phyloP scores from a whole-genome alignment of 2,797 vertebrate species.

The Scyliorhinus canicula region DNA sequence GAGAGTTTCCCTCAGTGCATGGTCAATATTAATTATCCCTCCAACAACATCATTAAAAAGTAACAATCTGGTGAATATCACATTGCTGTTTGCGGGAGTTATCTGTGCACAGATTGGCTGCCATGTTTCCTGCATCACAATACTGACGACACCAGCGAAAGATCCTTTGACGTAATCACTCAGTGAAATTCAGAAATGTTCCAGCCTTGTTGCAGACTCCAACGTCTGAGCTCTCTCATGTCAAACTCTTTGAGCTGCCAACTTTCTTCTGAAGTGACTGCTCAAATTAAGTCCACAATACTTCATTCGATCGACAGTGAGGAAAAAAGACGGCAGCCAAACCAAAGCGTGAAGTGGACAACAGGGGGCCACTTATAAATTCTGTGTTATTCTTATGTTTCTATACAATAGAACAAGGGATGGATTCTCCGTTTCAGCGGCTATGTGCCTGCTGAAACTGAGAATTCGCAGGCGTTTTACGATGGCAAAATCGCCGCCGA shows the following conservation, averaged over 20 bases:
- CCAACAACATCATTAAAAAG: too few species aligned
- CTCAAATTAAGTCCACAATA: background rate
- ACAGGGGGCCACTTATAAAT: background rate
- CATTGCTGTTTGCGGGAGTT: too few species aligned
- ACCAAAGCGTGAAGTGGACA: background rate
- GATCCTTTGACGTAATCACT: background rate
- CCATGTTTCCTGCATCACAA: background rate
- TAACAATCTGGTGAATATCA: too few species aligned
- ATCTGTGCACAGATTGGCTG: background rate
- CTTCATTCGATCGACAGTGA: background rate
- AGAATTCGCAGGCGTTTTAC: too few species aligned
- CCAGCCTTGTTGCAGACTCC: background rate
- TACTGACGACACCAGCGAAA: rapidly evolving
- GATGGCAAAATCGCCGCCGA: too few species aligned
- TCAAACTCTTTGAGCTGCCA: background rate
- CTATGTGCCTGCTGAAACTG: too few species aligned
- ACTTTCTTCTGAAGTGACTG: background rate
- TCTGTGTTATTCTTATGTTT: background rate
- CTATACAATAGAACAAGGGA: background rate
- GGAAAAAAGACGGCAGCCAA: background rate
- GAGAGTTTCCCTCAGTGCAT: too few species aligned
- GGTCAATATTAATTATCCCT: too few species aligned
- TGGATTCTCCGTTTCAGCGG: too few species aligned
- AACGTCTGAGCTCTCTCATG: background rate
- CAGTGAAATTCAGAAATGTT: background rate